Evolutionary conservation across 1,140 invertebrate species (phyloP).

Genomic region (Stenopsyche tienmushanensis): DNA sequence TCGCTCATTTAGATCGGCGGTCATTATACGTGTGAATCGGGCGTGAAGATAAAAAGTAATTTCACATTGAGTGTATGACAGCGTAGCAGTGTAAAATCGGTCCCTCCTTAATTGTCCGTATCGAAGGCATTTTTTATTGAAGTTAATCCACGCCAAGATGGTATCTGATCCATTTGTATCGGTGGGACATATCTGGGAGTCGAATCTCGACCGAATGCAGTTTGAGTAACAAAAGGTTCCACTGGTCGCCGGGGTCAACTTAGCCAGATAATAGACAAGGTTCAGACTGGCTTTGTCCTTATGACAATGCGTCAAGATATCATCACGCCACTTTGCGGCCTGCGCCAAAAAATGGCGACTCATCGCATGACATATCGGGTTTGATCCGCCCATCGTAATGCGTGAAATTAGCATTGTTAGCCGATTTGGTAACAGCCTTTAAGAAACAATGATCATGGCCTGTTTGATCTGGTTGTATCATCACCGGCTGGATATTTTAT

Average conservation of each 20-base stretch:
- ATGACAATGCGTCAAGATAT: constrained; percentile 19
- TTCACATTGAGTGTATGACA: too few species aligned
- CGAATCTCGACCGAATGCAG: background rate
- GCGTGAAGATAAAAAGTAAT: background rate
- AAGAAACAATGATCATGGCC: too few species aligned
- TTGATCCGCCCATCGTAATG: too few species aligned
- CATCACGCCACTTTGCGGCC: constrained; percentile 14
- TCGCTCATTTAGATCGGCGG: too few species aligned
- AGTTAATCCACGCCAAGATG: background rate
- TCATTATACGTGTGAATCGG: too few species aligned
- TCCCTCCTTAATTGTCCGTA: background rate
- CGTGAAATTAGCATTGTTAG: too few species aligned
- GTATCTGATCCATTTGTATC: constrained; percentile 1
- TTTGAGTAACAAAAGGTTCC: constrained; percentile 1
- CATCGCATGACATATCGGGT: too few species aligned
- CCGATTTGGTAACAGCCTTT: too few species aligned
- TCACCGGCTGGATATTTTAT: too few species aligned
- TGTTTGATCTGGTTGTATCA: too few species aligned
- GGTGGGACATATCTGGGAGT: background rate
- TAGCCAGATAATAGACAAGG: background rate
- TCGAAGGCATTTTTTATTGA: background rate
- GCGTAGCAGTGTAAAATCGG: too few species aligned
- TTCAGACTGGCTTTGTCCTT: background rate
- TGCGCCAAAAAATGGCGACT: background rate
- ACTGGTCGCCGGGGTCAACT: background rate